A percentile compares a stretch with the other conserved stretches of the same genome.
phyloP scores from a whole-genome alignment of 2,113 vertebrate genomes.

The Mormoops blainvillei region DNA sequence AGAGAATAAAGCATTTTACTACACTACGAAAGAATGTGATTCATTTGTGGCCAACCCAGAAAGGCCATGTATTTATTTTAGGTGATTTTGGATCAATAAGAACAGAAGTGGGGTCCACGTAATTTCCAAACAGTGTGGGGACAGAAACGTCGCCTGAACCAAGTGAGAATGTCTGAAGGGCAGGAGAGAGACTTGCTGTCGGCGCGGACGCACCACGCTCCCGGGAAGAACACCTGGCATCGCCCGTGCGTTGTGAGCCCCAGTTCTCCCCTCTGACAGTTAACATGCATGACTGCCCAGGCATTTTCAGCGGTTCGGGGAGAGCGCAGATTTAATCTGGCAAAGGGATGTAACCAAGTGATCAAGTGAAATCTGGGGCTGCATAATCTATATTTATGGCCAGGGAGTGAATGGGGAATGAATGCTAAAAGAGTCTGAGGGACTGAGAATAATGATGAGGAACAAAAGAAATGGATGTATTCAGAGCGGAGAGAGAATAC shows the following conservation, averaged over 20 bases:
- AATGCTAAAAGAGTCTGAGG: not conserved
- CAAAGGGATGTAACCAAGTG: not conserved
- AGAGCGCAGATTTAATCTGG: not conserved
- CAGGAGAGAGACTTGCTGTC: conserved; percentile 2
- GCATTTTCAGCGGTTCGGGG: not conserved
- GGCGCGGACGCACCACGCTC: not conserved
- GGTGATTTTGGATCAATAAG: not conserved
- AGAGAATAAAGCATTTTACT: conserved; percentile 3
- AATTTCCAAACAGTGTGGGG: not conserved
- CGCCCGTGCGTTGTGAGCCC: not conserved
- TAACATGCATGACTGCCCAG: not conserved
- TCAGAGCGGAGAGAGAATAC: not conserved
- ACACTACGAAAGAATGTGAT: not conserved
- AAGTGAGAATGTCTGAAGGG: not conserved
- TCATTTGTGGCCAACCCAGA: conserved; percentile 14
- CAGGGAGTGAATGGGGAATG: not conserved
- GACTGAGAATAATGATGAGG: not conserved
- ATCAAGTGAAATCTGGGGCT: not conserved
- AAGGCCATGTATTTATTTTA: conserved; percentile 10
- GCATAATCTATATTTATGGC: not conserved
- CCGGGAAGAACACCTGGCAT: not conserved
- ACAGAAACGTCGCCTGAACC: not conserved
- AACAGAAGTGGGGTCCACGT: not conserved
- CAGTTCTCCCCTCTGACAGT: not conserved
- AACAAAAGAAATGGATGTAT: not conserved